Evolutionary conservation across 92 coral and sea anemone genomes (phyloP).

Genomic region (Heliopora coerulea): DNA sequence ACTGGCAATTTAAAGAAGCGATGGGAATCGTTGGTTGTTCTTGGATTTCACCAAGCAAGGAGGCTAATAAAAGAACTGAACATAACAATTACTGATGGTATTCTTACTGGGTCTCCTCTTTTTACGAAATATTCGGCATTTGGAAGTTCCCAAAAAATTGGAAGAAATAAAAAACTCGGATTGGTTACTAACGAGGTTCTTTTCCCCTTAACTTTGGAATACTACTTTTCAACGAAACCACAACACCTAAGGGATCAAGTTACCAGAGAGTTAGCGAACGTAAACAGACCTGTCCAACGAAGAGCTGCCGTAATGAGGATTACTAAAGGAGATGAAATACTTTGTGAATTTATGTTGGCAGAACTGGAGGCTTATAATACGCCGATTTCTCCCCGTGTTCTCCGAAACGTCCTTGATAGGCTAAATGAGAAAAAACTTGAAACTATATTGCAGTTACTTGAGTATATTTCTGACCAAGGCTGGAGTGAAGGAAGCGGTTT

Average conservation of each 20-base stretch:
- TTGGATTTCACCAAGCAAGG: background rate
- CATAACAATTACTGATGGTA: constrained; percentile 1
- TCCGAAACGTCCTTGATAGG: background rate
- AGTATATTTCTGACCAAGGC: constrained; percentile 52
- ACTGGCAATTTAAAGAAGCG: constrained; percentile 40
- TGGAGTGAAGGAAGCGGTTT: constrained; percentile 75
- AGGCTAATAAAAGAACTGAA: constrained; percentile 3
- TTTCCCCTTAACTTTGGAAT: constrained; percentile 9
- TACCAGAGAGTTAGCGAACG: background rate
- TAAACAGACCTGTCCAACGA: constrained; percentile 7
- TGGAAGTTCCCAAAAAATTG: background rate
- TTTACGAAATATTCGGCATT: constrained; percentile 23
- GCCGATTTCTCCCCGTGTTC: background rate
- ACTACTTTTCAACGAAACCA: constrained; percentile 16
- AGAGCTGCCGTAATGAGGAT: constrained; percentile 8
- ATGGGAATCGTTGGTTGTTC: constrained; percentile 44
- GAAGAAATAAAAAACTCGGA: constrained; percentile 18
- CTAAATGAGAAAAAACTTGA: constrained; percentile 9
- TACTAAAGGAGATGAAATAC: background rate
- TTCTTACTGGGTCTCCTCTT: constrained; percentile 22
- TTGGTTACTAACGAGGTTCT: constrained; percentile 8
- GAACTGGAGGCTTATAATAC: background rate
- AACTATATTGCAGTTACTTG: constrained; percentile 12
- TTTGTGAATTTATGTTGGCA: background rate
- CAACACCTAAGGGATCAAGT: background rate